Conservation (phyloP, 2,113 vertebrate species). For the Ia io region DNA sequence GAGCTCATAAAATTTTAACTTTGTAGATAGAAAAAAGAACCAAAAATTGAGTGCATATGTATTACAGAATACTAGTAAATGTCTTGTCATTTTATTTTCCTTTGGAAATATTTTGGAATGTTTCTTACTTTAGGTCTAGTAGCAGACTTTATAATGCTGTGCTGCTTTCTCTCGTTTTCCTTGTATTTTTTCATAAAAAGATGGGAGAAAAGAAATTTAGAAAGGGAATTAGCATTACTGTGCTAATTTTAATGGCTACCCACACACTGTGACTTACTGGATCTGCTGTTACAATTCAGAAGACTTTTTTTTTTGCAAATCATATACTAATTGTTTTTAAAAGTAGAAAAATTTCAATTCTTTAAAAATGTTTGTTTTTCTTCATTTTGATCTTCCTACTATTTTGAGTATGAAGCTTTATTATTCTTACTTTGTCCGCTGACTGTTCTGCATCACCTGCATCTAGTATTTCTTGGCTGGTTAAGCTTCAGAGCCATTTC, state of each 20-base stretch:
- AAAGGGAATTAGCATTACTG: neutral
- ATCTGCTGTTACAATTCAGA: neutral
- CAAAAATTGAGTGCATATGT: neutral
- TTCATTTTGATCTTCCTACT: neutral
- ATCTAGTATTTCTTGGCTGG: conserved; percentile 48
- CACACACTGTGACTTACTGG: neutral
- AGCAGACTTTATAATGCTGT: neutral
- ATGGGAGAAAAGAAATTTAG: conserved; percentile 28
- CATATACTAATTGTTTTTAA: conserved; percentile 6
- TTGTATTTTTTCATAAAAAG: conserved; percentile 20
- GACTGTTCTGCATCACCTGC: neutral
- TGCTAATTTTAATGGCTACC: neutral
- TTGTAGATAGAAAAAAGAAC: neutral
- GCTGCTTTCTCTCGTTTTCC: neutral
- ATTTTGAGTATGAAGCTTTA: neutral
- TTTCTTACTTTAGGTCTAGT: neutral
- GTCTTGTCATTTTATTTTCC: conserved; percentile 26
- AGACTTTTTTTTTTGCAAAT: neutral
- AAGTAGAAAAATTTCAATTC: conserved; percentile 31
- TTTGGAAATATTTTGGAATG: conserved; percentile 24
- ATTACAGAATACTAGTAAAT: neutral
- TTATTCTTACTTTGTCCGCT: conserved; percentile 10
- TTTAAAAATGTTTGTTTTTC: conserved; percentile 21
- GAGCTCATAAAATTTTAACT: neutral
- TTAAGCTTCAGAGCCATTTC: conserved; percentile 32